Evolutionary conservation across 2,888 invertebrate genomes (phyloP).

Genomic region (Eledona agricola): DNA sequence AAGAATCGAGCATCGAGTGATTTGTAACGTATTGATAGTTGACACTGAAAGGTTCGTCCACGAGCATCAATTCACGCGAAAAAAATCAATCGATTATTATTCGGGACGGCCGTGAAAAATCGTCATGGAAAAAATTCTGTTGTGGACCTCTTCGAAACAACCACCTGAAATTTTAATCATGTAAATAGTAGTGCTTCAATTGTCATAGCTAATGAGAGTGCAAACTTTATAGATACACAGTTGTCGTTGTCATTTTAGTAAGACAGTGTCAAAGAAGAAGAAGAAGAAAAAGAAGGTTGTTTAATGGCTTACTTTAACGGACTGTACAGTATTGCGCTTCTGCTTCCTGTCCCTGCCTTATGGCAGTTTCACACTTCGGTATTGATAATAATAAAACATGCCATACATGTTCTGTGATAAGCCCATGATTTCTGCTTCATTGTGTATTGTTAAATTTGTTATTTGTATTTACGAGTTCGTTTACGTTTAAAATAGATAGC

Average conservation of each 20-base stretch:
- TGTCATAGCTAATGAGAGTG: conserved; percentile 31
- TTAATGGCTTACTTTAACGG: conserved; percentile 40
- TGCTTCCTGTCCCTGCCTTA: conserved; percentile 38
- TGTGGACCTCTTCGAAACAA: conserved; percentile 24
- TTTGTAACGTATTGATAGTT: conserved; percentile 27
- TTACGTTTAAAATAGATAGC: conserved; percentile 38
- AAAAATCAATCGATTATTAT: no score
- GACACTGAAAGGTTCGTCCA: conserved; percentile 31
- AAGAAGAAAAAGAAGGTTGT: no score
- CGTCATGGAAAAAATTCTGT: no score
- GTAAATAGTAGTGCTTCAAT: conserved; percentile 39
- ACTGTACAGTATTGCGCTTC: conserved; percentile 43
- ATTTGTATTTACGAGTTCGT: conserved; percentile 35
- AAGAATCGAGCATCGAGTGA: conserved; percentile 31
- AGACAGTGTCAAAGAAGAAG: conserved; percentile 29
- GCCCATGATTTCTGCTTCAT: conserved; percentile 42
- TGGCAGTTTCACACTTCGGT: conserved; percentile 38
- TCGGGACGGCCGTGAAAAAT: no score
- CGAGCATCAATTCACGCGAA: conserved; percentile 15
- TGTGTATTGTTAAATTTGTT: conserved; percentile 40
- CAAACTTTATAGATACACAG: conserved; percentile 34
- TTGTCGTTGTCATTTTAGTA: conserved; percentile 34
- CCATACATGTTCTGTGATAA: conserved; percentile 51
- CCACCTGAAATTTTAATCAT: conserved; percentile 24
- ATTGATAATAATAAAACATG: conserved; percentile 43